Evolutionary conservation across 2,888 invertebrate species (phyloP).

Genomic region (Synanthedon andrenaeformis): DNA sequence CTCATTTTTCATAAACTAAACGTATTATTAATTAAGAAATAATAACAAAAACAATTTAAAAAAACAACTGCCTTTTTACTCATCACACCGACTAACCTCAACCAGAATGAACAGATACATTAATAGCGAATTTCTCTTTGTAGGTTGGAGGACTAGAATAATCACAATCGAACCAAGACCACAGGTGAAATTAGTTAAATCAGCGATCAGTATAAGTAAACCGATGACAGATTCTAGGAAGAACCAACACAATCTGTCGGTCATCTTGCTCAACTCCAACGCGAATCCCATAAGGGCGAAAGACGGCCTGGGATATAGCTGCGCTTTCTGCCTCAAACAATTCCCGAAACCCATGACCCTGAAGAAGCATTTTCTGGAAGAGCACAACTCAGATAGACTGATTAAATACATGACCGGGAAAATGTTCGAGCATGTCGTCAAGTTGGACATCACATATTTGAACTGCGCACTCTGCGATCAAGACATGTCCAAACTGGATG

Average conservation of each 20-base stretch:
- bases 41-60: too few species aligned
- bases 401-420: conserved; percentile 21
- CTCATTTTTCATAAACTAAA: too few species aligned
- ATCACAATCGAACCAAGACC: conserved; percentile 18
- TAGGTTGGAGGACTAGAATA: conserved; percentile 23
- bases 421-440: conserved; percentile 26
- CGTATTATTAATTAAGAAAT: too few species aligned
- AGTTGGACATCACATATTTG: conserved; percentile 35
- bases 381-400: conserved; percentile 26
- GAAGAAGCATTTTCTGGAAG: conserved; percentile 32
- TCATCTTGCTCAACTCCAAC: conserved; percentile 32
- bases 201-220: not conserved
- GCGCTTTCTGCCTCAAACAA: conserved; percentile 27
- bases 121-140: conserved; percentile 19
- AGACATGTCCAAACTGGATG: conserved; percentile 21
- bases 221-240: conserved; percentile 14
- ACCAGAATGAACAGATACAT: not conserved
- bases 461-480: conserved; percentile 29
- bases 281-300: conserved; percentile 34
- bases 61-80: too few species aligned
- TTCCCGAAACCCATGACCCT: conserved; percentile 23
- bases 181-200: conserved; percentile 21
- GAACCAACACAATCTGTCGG: conserved; percentile 25
- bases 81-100: too few species aligned
- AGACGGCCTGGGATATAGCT: conserved; percentile 30